Evolutionary conservation across 1,140 invertebrate genomes (phyloP).

Genomic region (Pseudomyrmex gracilis): DNA sequence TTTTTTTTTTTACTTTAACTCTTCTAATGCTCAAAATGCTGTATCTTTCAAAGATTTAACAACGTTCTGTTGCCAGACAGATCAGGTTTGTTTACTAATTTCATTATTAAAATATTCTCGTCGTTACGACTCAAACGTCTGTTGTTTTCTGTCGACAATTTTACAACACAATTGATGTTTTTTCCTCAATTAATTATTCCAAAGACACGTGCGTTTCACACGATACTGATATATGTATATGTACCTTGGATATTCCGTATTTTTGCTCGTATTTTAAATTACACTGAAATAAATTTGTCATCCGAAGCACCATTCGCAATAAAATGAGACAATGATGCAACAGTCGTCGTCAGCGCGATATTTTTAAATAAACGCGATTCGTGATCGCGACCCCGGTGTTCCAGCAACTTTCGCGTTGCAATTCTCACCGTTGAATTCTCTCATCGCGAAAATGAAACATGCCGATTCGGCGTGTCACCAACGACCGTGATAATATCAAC

Average conservation of each 20-base stretch:
- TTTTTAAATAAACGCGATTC: background rate
- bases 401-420: slow-evolving; percentile 42
- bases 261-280: slow-evolving; percentile 45
- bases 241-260: slow-evolving; percentile 19
- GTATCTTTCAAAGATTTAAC: slow-evolving; percentile 56
- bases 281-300: slow-evolving; percentile 29
- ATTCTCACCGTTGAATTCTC: slow-evolving; percentile 18
- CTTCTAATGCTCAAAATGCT: slow-evolving; percentile 58
- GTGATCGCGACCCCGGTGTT: slow-evolving; percentile 18
- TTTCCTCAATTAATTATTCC: too few species aligned
- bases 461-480: slow-evolving; percentile 60
- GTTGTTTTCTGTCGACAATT: background rate
- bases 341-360: slow-evolving; percentile 1
- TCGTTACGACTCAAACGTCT: slow-evolving; percentile 57
- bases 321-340: slow-evolving; percentile 54
- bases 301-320: slow-evolving; percentile 26
- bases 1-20: background rate
- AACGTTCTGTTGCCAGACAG: slow-evolving; percentile 57
- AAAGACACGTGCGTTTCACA: too few species aligned
- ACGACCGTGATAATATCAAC: slow-evolving; percentile 66
- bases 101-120: slow-evolving; percentile 53
- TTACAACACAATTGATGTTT: too few species aligned
- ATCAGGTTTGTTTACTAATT: slow-evolving; percentile 37
- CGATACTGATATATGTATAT: background rate
- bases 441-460: slow-evolving; percentile 62